phyloP scores from a whole-genome alignment of 2,797 vertebrate genomes.

The Sebastolobus altivelis region DNA sequence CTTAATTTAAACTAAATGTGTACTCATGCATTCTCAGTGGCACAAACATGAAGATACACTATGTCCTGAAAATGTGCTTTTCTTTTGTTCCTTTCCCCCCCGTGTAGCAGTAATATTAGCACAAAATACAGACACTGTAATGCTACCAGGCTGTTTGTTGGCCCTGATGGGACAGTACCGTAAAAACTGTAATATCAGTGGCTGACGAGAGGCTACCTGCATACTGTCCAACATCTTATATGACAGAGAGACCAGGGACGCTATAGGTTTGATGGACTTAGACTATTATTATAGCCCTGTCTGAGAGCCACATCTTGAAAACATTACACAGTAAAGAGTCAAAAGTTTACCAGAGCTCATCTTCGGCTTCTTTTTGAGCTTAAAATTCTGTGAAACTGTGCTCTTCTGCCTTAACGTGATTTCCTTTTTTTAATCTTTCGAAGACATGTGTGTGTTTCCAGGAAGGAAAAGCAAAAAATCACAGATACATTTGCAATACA shows the following conservation, averaged over 20 bases:
- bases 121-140: slow-evolving; percentile 43
- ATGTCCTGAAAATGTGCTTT: slow-evolving; percentile 5
- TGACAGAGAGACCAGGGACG: slow-evolving; percentile 4
- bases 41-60: background rate
- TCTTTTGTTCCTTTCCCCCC: slow-evolving; percentile 6
- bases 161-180: slow-evolving; percentile 29
- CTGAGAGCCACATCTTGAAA: slow-evolving; percentile 76
- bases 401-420: slow-evolving; percentile 5
- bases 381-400: slow-evolving; percentile 32
- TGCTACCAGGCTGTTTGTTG: slow-evolving; percentile 56
- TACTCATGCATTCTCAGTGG: background rate
- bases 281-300: slow-evolving; percentile 41
- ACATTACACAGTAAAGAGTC: slow-evolving; percentile 66
- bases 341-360: slow-evolving; percentile 64
- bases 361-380: slow-evolving; percentile 49
- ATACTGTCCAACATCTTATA: slow-evolving; percentile 26
- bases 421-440: slow-evolving; percentile 6
- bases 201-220: slow-evolving; percentile 41
- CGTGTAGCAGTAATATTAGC: slow-evolving; percentile 44
- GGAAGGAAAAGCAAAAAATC: background rate
- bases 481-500: background rate
- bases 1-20: background rate
- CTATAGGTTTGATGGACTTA: slow-evolving; percentile 35
- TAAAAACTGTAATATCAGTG: slow-evolving; percentile 59
- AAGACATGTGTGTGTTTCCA: background rate